These are phyloP conservation scores for Chamaea fasciata DNA, from an alignment of 2,113 vertebrate genomes.

Conservation along the genomic window DNA sequence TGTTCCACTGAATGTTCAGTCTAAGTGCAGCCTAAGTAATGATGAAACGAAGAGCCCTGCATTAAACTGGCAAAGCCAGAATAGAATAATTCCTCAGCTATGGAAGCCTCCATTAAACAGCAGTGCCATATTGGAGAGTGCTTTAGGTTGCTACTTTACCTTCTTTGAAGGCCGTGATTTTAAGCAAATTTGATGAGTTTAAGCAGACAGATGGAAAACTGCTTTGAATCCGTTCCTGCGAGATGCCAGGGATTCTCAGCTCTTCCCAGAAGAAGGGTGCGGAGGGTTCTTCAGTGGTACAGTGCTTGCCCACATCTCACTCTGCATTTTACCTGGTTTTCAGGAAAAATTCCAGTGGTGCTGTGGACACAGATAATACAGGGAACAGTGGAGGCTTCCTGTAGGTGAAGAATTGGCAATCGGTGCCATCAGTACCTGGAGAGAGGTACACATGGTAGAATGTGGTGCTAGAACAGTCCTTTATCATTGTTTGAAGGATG, in stretches of 20 bases:
- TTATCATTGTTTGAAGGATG: not conserved
- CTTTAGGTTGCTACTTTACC: conserved; percentile 1
- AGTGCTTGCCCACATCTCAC: not conserved
- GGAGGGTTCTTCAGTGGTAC: not conserved
- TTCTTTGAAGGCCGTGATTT: not conserved
- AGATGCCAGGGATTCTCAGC: not conserved
- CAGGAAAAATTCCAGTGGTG: not conserved
- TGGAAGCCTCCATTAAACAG: conserved; percentile 9
- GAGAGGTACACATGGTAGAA: not conserved
- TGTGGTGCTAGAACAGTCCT: not conserved
- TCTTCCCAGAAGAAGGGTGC: not conserved
- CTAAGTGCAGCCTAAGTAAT: conserved; percentile 48
- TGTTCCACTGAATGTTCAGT: conserved; percentile 42
- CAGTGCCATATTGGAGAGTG: not conserved
- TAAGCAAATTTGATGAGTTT: not conserved
- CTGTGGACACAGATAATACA: not conserved
- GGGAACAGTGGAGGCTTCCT: not conserved
- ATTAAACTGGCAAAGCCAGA: conserved; percentile 15
- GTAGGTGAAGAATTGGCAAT: not conserved
- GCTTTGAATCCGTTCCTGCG: not conserved
- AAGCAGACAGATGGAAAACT: conserved; percentile 31
- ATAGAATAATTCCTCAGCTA: not conserved
- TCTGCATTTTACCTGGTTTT: not conserved
- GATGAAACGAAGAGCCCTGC: not conserved
- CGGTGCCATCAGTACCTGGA: not conserved